Base-by-base conservation (phyloP, 1,140 invertebrate genomes). In the Bombus ignitus region DNA sequence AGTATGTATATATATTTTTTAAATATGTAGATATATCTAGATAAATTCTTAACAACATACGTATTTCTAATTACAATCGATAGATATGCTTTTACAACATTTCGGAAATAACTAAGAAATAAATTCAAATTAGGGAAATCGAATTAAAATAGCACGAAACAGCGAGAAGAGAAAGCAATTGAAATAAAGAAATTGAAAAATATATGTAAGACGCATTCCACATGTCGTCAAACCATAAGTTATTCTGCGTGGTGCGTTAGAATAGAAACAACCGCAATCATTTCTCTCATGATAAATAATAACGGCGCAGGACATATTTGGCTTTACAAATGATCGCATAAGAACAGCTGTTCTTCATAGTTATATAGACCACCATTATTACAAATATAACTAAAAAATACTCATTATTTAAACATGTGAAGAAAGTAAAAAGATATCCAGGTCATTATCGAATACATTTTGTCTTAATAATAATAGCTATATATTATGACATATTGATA, bases 151-250 rank as follows among this genome's bases (percentile, higher is more conserved):
- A 22, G 47, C 47, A 53, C 47, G 47, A 15, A 35, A 35, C 15
- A 18, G 15, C n/a, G 65, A 57, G 28, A 35, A 37, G 35, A n/a
- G n/a, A 71, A 44, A 13, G 66, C 32, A 42, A 77, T 13, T 35
- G 22, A 35, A 79, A 78, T 22, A 59, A 76, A 35, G 53, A 85
- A 75, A 83, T 82, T 42, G 18, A 78, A 71, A 37, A 72, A 32
- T 42, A n/a, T 22, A 53, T 53, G 62, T 80, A 70, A 66, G 89
- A 76, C 79, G 53, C 80, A 81, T 90, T 88, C 79, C 89, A 44
- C 59, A 39, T 70, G 81, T 83, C 75, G 68, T 71, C 22, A 47
- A 57, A n/a, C 39, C 22, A n/a, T 79, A 39, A 37, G 22, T 70
- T 75, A 65, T 71, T 87, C 72, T 72, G 35, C 37, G 35, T 59